Conservation (phyloP, 2,113 vertebrate species). For the Gadus chalcogrammus region DNA sequence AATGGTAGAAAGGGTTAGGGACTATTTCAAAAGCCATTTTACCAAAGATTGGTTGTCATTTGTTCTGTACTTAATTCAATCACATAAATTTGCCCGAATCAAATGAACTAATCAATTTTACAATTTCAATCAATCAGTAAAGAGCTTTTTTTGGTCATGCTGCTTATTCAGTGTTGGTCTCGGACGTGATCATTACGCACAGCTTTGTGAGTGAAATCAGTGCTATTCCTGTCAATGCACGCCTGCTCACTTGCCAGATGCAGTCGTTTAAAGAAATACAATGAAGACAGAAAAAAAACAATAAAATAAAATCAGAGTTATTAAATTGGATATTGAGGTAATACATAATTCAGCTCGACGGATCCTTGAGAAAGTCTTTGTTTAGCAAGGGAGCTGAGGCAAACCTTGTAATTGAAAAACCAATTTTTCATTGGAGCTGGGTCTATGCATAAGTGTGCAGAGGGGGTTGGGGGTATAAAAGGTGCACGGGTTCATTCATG, state of each 20-base stretch:
- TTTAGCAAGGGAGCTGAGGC: constrained; percentile 68
- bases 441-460: constrained; percentile 59
- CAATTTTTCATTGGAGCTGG: constrained; percentile 70
- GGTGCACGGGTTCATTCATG: constrained; percentile 70
- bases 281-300: constrained; percentile 70
- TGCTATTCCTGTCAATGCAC: constrained; percentile 40
- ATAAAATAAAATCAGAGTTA: constrained; percentile 74
- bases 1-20: constrained; percentile 52
- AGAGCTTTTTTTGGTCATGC: constrained; percentile 65
- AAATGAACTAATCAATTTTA: constrained; percentile 55
- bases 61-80: constrained; percentile 68
- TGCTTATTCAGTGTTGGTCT: constrained; percentile 37
- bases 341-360: constrained; percentile 73
- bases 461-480: constrained; percentile 32
- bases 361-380: constrained; percentile 72
- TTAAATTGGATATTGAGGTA: constrained; percentile 77
- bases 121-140: constrained; percentile 60
- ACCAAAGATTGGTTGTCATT: constrained; percentile 55
- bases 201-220: constrained; percentile 62
- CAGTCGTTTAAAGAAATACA: constrained; percentile 68
- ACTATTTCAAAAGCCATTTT: constrained; percentile 61
- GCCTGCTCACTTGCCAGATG: constrained; percentile 48
- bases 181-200: constrained; percentile 52
- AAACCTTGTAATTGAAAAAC: constrained; percentile 76
- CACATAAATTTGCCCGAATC: constrained; percentile 62